Percentiles rank a stretch among this genome's conserved stretches.
These are phyloP conservation scores for Crotophaga sulcirostris DNA, from an alignment of 2,113 vertebrate genomes.

Conservation along the genomic window DNA sequence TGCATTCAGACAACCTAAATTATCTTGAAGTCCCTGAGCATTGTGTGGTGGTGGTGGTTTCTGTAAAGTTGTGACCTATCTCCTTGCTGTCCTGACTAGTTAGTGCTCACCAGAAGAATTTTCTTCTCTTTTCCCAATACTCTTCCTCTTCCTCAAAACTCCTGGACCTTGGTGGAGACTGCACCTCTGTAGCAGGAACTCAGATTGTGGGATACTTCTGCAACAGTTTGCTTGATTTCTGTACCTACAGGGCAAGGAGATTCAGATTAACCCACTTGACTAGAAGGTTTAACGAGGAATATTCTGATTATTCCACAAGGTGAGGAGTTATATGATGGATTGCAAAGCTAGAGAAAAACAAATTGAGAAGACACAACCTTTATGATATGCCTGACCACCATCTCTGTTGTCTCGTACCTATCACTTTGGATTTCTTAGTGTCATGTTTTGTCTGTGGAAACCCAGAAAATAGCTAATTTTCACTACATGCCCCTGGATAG, in stretches of 20 bases:
- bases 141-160: background rate
- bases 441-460: background rate
- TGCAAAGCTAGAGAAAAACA: background rate
- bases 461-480: background rate
- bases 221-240: background rate
- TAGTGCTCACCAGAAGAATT: background rate
- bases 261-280: background rate
- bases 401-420: background rate
- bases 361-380: too few relatives aligned
- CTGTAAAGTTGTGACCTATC: background rate
- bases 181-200: rapidly evolving
- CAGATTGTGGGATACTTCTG: background rate
- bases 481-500: background rate
- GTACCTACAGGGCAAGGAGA: background rate
- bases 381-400: background rate
- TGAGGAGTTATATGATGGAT: background rate
- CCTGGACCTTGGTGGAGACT: background rate
- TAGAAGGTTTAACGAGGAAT: background rate
- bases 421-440: background rate
- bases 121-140: background rate
- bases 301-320: background rate
- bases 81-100: background rate
- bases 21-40: background rate
- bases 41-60: background rate
- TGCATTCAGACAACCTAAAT: background rate